phyloP scores from a whole-genome alignment of 2,797 vertebrate species.

The Alca torda region DNA sequence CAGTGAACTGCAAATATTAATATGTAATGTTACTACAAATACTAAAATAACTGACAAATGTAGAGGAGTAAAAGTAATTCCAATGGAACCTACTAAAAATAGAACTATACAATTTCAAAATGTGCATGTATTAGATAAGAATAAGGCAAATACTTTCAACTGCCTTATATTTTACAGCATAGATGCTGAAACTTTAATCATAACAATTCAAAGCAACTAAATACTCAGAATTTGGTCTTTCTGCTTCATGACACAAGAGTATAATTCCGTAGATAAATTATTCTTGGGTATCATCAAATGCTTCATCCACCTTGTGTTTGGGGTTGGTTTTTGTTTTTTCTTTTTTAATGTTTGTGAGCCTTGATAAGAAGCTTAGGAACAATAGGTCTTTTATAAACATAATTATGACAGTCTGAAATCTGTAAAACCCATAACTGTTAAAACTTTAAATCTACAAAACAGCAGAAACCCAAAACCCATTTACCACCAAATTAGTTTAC shows the following conservation, averaged over 20 bases:
- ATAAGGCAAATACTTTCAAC: background rate
- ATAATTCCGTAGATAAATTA: background rate
- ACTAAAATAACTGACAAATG: background rate
- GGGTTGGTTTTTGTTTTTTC: background rate
- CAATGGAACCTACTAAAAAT: background rate
- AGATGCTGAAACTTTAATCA: background rate
- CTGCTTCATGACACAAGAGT: background rate
- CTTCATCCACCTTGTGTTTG: background rate
- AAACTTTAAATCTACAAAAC: background rate
- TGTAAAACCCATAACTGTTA: background rate
- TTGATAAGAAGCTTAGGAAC: background rate
- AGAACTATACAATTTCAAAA: background rate
- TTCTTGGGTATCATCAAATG: background rate
- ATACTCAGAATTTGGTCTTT: background rate
- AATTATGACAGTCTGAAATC: background rate
- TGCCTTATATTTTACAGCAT: background rate
- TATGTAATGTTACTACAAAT: background rate
- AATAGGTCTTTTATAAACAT: too few species aligned
- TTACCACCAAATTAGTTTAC: background rate
- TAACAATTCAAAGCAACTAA: background rate
- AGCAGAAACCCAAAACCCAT: background rate
- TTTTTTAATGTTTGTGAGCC: background rate
- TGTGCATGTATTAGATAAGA: background rate
- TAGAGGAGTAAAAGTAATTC: background rate
- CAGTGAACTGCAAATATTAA: background rate